Evolutionary conservation across 37 sponge, comb jelly and placozoan genomes (phyloP), one percentile per base, ranked within the genome.

Genomic region (Petrosia ficiformis): DNA sequence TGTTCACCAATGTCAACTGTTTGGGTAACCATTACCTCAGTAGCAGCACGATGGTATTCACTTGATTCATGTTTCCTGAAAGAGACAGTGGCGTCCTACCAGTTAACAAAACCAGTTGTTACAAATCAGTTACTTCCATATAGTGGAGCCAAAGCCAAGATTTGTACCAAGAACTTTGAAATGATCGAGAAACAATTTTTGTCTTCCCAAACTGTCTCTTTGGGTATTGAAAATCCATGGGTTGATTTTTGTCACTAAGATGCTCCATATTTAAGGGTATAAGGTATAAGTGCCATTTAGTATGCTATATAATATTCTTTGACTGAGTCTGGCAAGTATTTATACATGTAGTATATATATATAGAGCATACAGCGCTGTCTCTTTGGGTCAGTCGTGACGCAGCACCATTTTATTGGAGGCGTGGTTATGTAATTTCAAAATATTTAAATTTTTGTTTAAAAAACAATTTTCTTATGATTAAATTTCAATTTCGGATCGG

Each of bases 1-100:
- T 57, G 59, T 37, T 82, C 89, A n/a, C 80, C 89, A 68, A 89
- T 44, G 74, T 89, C 79, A 64, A 75, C 75, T 41, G 81, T 80
- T 74, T 66, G 34, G 63, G 25, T 61, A 5, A 61, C 25, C 28
- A 61, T 61, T 5, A n/a, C 26, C n/a, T 61, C 63, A 61, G 67
- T 43, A 24, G 87, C 80, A 59, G 72, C 72, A 37, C 29, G 67
- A 73, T 81, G 82, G 59, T 72, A 81, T 14, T 48, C 42, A 75
- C 78, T 73, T 14, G 6, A 25, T 42, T 82, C 73, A 36, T 82
- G 81, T 42, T 80, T 80, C 44, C 57, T 71, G 66, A 80, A 80
- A 44, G 60, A 4, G 26, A 36, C 43, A 24, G 74, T 84, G 28
- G 68, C 82, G 73, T 87, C 73, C 67, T 87, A 81, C 82, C 82